These are phyloP conservation scores for Pseudorasbora parva DNA, from an alignment of 2,113 vertebrate species.

Conservation along the genomic window DNA sequence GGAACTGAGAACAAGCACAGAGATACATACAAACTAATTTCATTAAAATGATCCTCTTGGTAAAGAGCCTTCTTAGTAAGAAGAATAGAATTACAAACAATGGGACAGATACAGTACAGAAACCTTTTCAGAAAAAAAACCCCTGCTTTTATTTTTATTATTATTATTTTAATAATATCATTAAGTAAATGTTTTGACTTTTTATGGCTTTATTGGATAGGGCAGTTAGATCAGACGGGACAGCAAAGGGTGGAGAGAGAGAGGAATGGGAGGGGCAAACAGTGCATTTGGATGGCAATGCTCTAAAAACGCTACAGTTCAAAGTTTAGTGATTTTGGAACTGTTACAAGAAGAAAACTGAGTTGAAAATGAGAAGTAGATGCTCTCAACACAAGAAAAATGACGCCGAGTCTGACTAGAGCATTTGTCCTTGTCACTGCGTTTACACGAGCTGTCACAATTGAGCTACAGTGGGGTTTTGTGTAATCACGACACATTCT, in stretches of 20 bases:
- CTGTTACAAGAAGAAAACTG: neutral
- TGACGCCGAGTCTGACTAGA: neutral
- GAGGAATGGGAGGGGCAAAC: neutral
- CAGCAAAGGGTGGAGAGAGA: too few species aligned
- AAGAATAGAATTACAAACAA: neutral
- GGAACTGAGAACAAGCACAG: slow-evolving; percentile 40
- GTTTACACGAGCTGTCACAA: neutral
- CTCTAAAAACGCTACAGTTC: neutral
- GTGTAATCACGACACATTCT: neutral
- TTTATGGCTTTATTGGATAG: too few species aligned
- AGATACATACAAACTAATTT: slow-evolving; percentile 1
- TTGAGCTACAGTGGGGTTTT: neutral
- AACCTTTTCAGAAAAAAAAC: neutral
- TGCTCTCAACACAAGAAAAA: neutral
- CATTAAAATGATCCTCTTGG: neutral
- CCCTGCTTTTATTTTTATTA: too few species aligned
- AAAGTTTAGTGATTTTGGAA: neutral
- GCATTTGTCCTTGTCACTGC: neutral
- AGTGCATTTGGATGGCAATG: too few species aligned
- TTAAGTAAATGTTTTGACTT: too few species aligned
- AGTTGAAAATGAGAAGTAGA: neutral
- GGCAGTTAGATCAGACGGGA: too few species aligned
- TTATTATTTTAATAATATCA: too few species aligned
- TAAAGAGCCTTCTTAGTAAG: neutral
- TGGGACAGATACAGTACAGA: neutral